Evolutionary conservation across 2,113 vertebrate species (phyloP).

Genomic region (Callochromis pleurospilus): DNA sequence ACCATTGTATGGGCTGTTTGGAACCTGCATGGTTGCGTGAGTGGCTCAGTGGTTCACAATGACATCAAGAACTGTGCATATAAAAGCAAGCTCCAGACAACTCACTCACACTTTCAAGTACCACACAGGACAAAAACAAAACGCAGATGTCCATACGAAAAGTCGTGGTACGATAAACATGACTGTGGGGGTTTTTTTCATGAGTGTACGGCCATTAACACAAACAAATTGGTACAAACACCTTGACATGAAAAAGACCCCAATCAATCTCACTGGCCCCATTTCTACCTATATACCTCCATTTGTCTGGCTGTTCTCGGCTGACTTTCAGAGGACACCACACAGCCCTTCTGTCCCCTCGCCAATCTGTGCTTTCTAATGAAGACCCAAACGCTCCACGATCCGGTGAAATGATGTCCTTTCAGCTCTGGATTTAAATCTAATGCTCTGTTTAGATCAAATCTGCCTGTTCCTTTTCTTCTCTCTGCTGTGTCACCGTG

Average conservation of each 20-base stretch:
- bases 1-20: neutral
- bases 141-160: neutral
- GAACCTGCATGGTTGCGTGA: neutral
- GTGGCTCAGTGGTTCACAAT: neutral
- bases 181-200: accelerated
- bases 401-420: neutral
- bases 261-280: constrained; percentile 24
- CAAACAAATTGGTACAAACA: neutral
- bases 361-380: constrained; percentile 1
- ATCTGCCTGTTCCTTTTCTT: neutral
- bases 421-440: neutral
- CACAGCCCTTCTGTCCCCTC: neutral
- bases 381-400: neutral
- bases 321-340: constrained; percentile 36
- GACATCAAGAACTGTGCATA: neutral
- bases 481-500: neutral
- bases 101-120: neutral
- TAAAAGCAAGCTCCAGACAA: neutral
- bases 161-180: neutral
- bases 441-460: neutral
- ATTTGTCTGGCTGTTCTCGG: constrained; percentile 26
- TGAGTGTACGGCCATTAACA: neutral
- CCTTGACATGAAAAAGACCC: constrained; percentile 1
- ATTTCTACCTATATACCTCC: constrained; percentile 16
- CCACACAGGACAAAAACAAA: neutral